These are phyloP conservation scores for Tricholauxania praeusta DNA, from an alignment of 2,888 invertebrate genomes.

Conservation along the genomic window DNA sequence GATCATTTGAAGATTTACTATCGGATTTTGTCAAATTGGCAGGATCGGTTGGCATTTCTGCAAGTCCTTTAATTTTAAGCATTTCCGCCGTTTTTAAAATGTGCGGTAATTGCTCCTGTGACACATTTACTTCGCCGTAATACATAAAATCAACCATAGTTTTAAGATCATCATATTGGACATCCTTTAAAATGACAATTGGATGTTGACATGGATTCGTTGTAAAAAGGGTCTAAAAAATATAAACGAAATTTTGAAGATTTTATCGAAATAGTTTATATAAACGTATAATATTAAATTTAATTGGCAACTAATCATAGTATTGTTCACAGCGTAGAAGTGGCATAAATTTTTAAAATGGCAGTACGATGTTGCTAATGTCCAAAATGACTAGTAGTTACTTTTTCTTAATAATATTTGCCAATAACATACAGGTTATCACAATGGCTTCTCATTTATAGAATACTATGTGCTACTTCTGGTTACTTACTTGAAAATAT, in stretches of 20 bases:
- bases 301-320: neutral
- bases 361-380: neutral
- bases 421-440: neutral
- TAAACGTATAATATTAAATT: neutral
- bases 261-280: neutral
- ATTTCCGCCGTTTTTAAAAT: conserved; percentile 86
- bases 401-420: neutral
- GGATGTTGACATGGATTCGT: conserved; percentile 91
- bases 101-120: conserved; percentile 86
- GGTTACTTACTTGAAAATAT: conserved; percentile 83
- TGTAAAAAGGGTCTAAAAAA: conserved; percentile 79
- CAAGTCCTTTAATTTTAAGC: conserved; percentile 88
- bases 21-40: conserved; percentile 80
- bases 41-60: conserved; percentile 86
- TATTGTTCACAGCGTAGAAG: neutral
- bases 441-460: neutral
- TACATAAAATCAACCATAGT: conserved; percentile 95
- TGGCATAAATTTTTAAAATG: too few relatives aligned
- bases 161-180: conserved; percentile 85
- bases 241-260: conserved; percentile 16
- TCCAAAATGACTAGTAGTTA: neutral
- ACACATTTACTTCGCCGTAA: conserved; percentile 91
- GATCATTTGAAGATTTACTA: conserved; percentile 71
- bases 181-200: conserved; percentile 90
- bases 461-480: conserved; percentile 8